A percentile compares a stretch with the other conserved stretches of the same genome.
phyloP scores from a whole-genome alignment of 1,140 invertebrate genomes.

The Geopemphigus sp. region DNA sequence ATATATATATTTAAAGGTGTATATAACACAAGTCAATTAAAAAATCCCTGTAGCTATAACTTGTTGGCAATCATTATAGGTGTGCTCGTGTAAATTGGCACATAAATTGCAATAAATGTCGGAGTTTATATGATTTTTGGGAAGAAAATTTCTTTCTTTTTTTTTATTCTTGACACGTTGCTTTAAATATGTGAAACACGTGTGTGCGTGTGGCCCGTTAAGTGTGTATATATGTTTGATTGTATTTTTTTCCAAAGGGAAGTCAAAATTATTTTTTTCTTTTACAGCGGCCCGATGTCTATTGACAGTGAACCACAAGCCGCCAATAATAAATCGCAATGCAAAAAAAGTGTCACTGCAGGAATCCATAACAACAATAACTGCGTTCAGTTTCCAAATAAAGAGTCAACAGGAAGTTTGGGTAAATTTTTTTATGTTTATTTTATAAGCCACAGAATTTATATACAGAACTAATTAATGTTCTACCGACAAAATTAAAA shows the following conservation, averaged over 20 bases:
- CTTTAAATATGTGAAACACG: constrained; percentile 30
- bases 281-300: constrained; percentile 39
- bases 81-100: constrained; percentile 25
- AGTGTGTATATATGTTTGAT: constrained; percentile 1
- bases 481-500: not conserved
- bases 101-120: constrained; percentile 49
- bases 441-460: not conserved
- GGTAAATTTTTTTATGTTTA: constrained; percentile 21
- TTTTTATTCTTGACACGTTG: constrained; percentile 20
- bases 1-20: constrained; percentile 1
- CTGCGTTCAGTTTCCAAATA: constrained; percentile 43
- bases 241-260: constrained; percentile 15
- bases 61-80: constrained; percentile 27
- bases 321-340: constrained; percentile 45
- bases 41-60: not conserved
- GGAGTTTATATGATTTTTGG: constrained; percentile 1
- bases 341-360: constrained; percentile 36
- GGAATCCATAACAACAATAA: constrained; percentile 46
- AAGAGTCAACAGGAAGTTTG: constrained; percentile 45
- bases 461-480: not conserved
- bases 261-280: constrained; percentile 22
- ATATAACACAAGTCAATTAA: constrained; percentile 34
- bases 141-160: constrained; percentile 18
- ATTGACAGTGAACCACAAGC: constrained; percentile 39
- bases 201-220: not conserved